phyloP scores from a whole-genome alignment of 2,888 invertebrate genomes.

The Carcina quercana region DNA sequence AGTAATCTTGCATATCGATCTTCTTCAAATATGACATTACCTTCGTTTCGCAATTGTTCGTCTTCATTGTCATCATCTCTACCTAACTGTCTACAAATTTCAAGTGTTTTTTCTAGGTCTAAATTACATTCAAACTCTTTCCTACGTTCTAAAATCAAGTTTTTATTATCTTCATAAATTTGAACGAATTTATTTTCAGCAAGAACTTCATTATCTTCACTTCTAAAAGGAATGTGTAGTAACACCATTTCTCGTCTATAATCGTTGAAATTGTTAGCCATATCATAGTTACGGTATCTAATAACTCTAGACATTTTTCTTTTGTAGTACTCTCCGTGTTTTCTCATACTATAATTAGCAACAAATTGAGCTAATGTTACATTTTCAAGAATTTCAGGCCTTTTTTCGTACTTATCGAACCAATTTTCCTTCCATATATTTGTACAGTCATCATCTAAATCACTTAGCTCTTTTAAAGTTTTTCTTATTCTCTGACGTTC shows the following conservation, averaged over 20 bases:
- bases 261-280: constrained; percentile 27
- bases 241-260: constrained; percentile 38
- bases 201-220: constrained; percentile 36
- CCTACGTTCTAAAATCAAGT: constrained; percentile 19
- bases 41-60: constrained; percentile 8
- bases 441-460: constrained; percentile 28
- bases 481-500: constrained; percentile 35
- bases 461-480: constrained; percentile 30
- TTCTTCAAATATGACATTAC: constrained; percentile 9
- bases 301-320: constrained; percentile 28
- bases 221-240: constrained; percentile 34
- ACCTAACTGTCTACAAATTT: constrained; percentile 23
- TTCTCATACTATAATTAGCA: constrained; percentile 26
- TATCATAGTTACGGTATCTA: constrained; percentile 37
- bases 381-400: constrained; percentile 32
- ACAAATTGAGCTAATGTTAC: constrained; percentile 41
- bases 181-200: constrained; percentile 29
- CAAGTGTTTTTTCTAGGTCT: constrained; percentile 22
- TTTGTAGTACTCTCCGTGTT: constrained; percentile 17
- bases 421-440: constrained; percentile 47
- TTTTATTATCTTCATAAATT: constrained; percentile 31
- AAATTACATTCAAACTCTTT: constrained; percentile 23
- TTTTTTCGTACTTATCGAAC: constrained; percentile 41
- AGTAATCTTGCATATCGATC: constrained; percentile 10
- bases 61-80: constrained; percentile 18